Base-by-base conservation (phyloP, 2,113 vertebrate genomes). In the Salvelinus namaycush region DNA sequence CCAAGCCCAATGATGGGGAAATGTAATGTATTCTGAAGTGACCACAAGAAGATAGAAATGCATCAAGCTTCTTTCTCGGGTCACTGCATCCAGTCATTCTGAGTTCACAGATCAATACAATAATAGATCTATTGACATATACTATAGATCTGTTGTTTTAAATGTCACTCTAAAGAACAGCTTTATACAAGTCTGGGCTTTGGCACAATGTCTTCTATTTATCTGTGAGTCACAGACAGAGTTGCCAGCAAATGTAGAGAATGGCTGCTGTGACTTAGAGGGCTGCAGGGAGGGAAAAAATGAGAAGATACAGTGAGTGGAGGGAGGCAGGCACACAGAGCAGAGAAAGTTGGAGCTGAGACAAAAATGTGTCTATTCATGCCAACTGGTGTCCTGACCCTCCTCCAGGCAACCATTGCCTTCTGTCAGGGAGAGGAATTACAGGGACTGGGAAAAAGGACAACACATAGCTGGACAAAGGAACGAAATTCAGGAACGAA, bases 351-450 rank as follows among this genome's bases (percentile, higher is more conserved):
- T 91, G 90, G 88, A 91, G 88, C 85, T 70, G 80, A 89, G 84
- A 90, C 89, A 93, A 92, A 91, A 92, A 93, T 90, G 90, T 90
- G 88, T 92, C 88, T 89, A 84, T 89, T 87, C 88, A 87, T 91
- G 90, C 87, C 88, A 89, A 91, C 89, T 89, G 88, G 87, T 91
- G 91, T 88, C 88, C 86, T 90, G 88, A 93, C 91, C 91, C 91
- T 90, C 87, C 89, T 92, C 83, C 86, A 76, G 91, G 88, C 91
- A 82, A 87, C 87, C 89, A 83, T 87, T 87, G 87, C 91, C 85
- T 90, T 91, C 88, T 92, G 91, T 92, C 88, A 87, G 85, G 83
- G 84, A 79, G 76, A 60, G 78, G 86, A 90, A 90, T 91, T 91
- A 90, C 89, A 90, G 89, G 86, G 87, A 84, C 84, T 86, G 51